Conservation (phyloP, 2,113 vertebrate genomes). For the Psilopsiagon aymara region DNA sequence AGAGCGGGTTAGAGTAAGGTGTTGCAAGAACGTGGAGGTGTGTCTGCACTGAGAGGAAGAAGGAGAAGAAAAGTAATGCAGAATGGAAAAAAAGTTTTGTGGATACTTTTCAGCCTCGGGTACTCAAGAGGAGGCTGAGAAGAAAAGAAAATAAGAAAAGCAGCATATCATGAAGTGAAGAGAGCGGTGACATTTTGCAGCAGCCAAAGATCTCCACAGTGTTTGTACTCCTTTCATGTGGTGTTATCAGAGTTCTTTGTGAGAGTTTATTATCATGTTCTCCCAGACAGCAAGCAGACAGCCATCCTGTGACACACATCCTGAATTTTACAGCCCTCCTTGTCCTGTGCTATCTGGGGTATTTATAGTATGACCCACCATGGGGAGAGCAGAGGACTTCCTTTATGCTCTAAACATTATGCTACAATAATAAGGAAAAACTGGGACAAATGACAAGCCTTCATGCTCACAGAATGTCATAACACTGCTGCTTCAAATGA, state of each 20-base stretch:
- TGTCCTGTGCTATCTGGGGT: slow-evolving; percentile 50
- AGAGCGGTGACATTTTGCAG: slow-evolving; percentile 17
- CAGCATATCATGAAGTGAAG: background rate
- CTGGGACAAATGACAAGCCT: slow-evolving; percentile 22
- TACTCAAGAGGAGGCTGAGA: background rate
- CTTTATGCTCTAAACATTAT: slow-evolving; percentile 18
- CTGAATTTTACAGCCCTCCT: slow-evolving; percentile 57
- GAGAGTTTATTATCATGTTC: slow-evolving; percentile 23
- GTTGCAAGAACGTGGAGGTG: background rate
- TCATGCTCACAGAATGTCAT: slow-evolving; percentile 26
- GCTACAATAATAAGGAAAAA: slow-evolving; percentile 26
- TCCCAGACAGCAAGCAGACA: slow-evolving; percentile 61
- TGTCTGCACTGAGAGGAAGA: background rate
- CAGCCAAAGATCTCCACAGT: background rate
- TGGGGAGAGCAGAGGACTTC: slow-evolving; percentile 50
- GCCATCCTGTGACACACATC: slow-evolving; percentile 65
- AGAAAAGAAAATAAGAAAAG: slow-evolving; percentile 39
- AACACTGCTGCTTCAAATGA: background rate
- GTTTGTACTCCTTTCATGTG: slow-evolving; percentile 62
- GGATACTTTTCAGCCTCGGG: background rate
- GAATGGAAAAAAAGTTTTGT: background rate
- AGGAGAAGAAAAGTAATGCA: background rate
- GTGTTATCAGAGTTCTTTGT: slow-evolving; percentile 39
- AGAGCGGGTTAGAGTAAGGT: background rate
- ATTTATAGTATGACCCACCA: slow-evolving; percentile 56